These are phyloP conservation scores for Lithophane leautieri DNA, from an alignment of 2,888 invertebrate species.

Conservation along the genomic window DNA sequence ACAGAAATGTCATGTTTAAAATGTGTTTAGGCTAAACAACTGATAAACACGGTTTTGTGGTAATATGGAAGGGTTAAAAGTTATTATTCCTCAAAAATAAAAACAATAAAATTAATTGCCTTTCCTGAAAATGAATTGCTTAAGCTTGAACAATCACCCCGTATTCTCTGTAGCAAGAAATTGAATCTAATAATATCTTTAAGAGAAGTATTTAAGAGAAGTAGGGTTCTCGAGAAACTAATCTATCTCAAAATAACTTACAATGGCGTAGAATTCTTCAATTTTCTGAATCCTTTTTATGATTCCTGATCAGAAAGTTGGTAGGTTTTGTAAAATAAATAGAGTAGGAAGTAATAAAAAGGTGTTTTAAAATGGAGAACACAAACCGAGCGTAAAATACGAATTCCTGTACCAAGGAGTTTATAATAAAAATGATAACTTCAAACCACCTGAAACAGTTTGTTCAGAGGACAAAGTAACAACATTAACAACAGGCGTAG, in stretches of 20 bases:
- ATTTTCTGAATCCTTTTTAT: slow-evolving; percentile 28
- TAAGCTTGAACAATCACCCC: slow-evolving; percentile 1
- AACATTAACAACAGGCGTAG: slow-evolving; percentile 43
- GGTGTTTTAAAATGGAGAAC: not conserved
- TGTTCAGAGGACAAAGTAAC: slow-evolving; percentile 40
- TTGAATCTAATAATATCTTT: slow-evolving; percentile 43
- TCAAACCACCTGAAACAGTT: slow-evolving; percentile 26
- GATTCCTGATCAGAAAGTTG: slow-evolving; percentile 22
- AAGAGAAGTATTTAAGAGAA: slow-evolving; percentile 24
- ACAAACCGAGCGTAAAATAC: not conserved
- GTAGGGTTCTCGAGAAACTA: slow-evolving; percentile 43
- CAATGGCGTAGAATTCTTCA: slow-evolving; percentile 32
- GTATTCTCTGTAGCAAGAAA: slow-evolving; percentile 26
- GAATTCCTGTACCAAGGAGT: not conserved
- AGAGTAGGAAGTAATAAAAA: not conserved
- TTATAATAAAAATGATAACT: not conserved
- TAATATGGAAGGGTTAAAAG: too few species aligned
- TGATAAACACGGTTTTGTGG: too few species aligned
- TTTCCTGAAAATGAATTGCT: not conserved
- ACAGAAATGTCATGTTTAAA: too few species aligned
- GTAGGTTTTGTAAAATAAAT: not conserved
- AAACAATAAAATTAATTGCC: not conserved
- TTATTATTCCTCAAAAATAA: not conserved
- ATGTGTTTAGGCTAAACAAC: too few species aligned
- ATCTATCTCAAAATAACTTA: slow-evolving; percentile 53